Conservation (phyloP, 2,888 invertebrate species). For the Tyria jacobaeae region DNA sequence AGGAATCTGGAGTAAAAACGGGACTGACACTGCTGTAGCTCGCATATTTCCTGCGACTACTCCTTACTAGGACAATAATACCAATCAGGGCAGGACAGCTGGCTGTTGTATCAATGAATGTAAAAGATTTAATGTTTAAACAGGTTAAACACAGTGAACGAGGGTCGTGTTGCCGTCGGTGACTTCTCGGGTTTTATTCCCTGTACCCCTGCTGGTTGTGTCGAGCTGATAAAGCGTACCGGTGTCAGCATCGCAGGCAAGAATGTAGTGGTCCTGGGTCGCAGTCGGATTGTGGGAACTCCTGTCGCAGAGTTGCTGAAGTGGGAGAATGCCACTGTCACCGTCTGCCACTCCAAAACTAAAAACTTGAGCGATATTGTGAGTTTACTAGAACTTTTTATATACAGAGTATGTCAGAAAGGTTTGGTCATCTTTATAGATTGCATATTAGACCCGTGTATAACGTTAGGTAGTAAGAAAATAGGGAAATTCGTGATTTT, state of each 20-base stretch:
- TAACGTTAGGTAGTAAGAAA: too few relatives aligned
- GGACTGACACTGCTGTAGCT: too few relatives aligned
- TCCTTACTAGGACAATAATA: too few relatives aligned
- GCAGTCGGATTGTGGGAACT: slow-evolving; percentile 99
- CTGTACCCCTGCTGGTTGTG: slow-evolving; percentile 98
- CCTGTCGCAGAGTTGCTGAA: slow-evolving; percentile 97
- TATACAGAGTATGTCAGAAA: too few relatives aligned
- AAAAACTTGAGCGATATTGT: slow-evolving; percentile 92
- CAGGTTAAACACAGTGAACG: slow-evolving; percentile 96
- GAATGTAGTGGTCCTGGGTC: slow-evolving; percentile 96
- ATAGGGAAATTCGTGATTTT: too few relatives aligned
- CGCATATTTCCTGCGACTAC: too few relatives aligned
- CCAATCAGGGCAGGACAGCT: neutral
- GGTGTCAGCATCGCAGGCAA: slow-evolving; percentile 93
- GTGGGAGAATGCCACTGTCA: slow-evolving; percentile 99
- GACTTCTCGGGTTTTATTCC: slow-evolving; percentile 96
- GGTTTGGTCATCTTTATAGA: too few relatives aligned
- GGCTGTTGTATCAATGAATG: neutral
- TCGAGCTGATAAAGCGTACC: slow-evolving; percentile 95
- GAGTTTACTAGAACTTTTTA: slow-evolving; percentile 59
- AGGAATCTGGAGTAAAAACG: too few relatives aligned
- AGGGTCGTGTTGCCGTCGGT: slow-evolving; percentile 96
- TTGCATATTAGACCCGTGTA: too few relatives aligned
- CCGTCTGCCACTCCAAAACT: slow-evolving; percentile 98
- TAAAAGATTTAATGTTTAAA: slow-evolving; percentile 18